Percentiles rank a stretch among this genome's conserved stretches.
Conservation (phyloP, 2,113 vertebrate species). For the Passer montanus region DNA sequence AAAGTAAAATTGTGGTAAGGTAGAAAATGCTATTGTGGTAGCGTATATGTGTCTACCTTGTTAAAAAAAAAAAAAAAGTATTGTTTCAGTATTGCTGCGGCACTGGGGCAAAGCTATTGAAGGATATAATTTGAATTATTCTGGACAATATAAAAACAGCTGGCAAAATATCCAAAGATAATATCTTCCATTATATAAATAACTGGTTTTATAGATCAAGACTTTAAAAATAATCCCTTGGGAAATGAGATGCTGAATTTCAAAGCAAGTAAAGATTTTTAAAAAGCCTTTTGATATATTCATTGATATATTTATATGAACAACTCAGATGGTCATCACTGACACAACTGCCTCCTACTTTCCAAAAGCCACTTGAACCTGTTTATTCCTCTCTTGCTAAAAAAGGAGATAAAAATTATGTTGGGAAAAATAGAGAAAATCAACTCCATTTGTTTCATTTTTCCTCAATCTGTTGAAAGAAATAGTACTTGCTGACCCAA, state of each 20-base stretch:
- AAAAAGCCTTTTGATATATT: not conserved
- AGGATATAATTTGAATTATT: not conserved
- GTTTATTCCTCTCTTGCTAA: not conserved
- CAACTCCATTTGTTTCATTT: not conserved
- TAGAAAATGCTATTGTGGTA: not conserved
- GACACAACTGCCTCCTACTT: not conserved
- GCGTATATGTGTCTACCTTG: not conserved
- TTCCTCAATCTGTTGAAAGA: not conserved
- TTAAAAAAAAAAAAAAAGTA: not conserved
- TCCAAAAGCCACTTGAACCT: not conserved
- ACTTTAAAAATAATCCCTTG: not conserved
- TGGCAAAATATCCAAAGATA: not conserved
- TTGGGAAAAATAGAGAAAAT: not conserved
- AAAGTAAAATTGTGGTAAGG: not conserved
- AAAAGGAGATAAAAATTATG: not conserved
- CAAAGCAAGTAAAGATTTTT: not conserved
- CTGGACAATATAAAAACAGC: not conserved
- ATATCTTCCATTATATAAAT: not conserved
- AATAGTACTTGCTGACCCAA: not conserved
- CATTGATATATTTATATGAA: not conserved
- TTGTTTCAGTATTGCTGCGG: not conserved
- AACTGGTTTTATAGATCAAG: not conserved
- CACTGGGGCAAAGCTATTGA: not conserved
- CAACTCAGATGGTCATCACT: not conserved
- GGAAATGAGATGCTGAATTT: not conserved